Base-by-base conservation (phyloP, 2,888 invertebrate genomes). In the Caenorhabditis auriculariae region DNA sequence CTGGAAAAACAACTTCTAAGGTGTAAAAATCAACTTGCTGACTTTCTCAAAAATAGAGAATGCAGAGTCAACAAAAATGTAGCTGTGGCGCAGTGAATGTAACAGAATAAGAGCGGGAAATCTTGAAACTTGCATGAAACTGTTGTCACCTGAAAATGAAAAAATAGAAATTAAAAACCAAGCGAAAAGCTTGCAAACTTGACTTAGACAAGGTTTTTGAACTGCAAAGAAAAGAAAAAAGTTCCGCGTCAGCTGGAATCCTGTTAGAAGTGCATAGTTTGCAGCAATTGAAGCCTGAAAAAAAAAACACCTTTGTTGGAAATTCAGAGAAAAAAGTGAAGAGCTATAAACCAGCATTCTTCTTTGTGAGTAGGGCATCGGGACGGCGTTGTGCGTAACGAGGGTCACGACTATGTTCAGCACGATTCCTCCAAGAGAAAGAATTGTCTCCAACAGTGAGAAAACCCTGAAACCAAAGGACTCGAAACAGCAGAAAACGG, bases 21-120 rank as follows among this genome's bases (percentile, higher is more conserved):
- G n/a, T n/a, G n/a, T n/a, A n/a, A n/a, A n/a, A n/a, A n/a, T n/a
- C n/a, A n/a, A n/a, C n/a, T n/a, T n/a, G n/a, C n/a, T n/a, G n/a
- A n/a, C 28, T 52, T 54, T 42, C 63, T 63, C 41, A 23, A 54
- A 43, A 15, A 24, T 29, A 21, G 21, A 2, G 26, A n/a, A n/a
- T n/a, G n/a, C n/a, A n/a, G n/a, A n/a, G n/a, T n/a, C n/a, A 65
- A 24, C 23, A 60, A 54, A 23, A 48, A 51, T 4, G 60, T 17
- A 2, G 60, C 37, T 1, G 69, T n/a, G n/a, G n/a, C 62, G 44
- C 56, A 56, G 21, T 69, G 66, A 47, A 69, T 66, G 35, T 69
- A 69, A 27, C 66, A 66, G 21, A 69, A 69, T n/a, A 69, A 44
- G 19, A 69, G 17, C 9, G 69, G 69, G 41, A 69, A 69, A 17